Base-by-base conservation (phyloP, 2,113 vertebrate species). In the Symphodus melops region DNA sequence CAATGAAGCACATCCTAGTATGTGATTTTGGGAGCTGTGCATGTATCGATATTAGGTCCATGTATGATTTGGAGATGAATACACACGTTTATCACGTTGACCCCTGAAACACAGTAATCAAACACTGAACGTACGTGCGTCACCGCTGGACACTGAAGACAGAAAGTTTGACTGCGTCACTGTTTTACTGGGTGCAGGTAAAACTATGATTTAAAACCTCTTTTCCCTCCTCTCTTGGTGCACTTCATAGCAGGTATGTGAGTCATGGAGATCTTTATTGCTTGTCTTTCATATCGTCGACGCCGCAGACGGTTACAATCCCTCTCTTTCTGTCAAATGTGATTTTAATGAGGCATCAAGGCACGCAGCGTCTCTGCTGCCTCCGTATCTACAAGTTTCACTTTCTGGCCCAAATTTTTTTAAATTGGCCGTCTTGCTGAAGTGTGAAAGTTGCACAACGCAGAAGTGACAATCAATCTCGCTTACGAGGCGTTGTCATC, bases 391-490 rank as follows among this genome's bases (percentile, higher is more conserved):
- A 37, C 9, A 41, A 75, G 74, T 88, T 86, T 79, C 66, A 51
- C 63, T 83, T 52, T 12, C 19, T 70, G 54, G 66, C 72, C 71
- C 63, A 61, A 39, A 64, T 82, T 69, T 25, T 69, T 25, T n/a
- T 68, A 64, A 82, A 82, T 84, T 66, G 63, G 60, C 67, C 46
- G 16, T 68, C 61, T 60, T 51, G 20, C 25, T 53, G 51, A 37
- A 3, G 41, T 25, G 72, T 49, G 75, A 87, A 87, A 89, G 87
- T 86, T 81, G 72, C 77, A 70, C 72, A n/a, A 77, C 2, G 48
- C 51, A 62, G 64, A 87, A 75, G 72, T 89, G 89, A 86, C 86
- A 82, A 92, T 92, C 90, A 91, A 89, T 94, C 88, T 89, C 69
- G 83, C 86, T 91, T 91, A 89, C 53, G 79, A 91, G 86, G 55